Evolutionary conservation across 1,140 invertebrate genomes (phyloP).

Genomic region (Tetraneura akinire): DNA sequence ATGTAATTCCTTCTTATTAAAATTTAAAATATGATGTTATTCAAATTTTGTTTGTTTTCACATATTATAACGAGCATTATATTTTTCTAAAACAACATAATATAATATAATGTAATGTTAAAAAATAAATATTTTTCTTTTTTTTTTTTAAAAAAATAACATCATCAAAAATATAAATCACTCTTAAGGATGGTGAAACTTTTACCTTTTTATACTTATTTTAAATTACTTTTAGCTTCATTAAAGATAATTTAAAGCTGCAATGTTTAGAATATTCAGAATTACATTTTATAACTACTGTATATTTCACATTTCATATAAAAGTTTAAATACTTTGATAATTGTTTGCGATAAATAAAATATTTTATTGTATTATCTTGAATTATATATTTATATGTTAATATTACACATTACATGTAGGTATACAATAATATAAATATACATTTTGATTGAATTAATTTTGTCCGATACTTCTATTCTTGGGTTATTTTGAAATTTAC

Average conservation of each 20-base stretch:
- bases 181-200: background rate
- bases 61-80: too few species aligned
- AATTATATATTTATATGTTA: too few species aligned
- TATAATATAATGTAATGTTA: background rate
- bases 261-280: background rate
- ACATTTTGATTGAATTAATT: too few species aligned
- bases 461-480: too few species aligned
- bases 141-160: background rate
- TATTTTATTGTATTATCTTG: background rate
- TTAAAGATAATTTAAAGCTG: background rate
- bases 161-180: background rate
- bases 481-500: too few species aligned
- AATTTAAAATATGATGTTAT: too few species aligned
- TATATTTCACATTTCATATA: background rate
- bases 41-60: too few species aligned
- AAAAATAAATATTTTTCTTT: background rate
- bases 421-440: too few species aligned
- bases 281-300: background rate
- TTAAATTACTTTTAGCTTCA: conserved; percentile 11
- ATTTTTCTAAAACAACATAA: background rate
- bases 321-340: conserved; percentile 4
- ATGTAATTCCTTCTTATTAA: too few species aligned
- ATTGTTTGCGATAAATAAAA: background rate
- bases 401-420: too few species aligned
- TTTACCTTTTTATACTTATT: background rate